A percentile compares a stretch with the other conserved stretches of the same genome.
phyloP scores from a whole-genome alignment of 2,888 invertebrate species.

The Candidula unifasciata region DNA sequence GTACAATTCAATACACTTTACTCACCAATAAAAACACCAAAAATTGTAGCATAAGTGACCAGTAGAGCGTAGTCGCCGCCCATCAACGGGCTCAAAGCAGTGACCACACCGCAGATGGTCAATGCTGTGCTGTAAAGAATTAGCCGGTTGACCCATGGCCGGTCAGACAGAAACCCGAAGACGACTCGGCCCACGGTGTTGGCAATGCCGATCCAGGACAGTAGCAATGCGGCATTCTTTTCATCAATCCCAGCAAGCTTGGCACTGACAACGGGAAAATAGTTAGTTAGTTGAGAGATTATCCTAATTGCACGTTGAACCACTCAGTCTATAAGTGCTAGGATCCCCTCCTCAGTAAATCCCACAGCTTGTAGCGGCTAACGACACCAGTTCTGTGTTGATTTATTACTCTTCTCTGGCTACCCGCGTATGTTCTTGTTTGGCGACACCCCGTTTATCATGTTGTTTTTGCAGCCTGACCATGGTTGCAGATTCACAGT shows the following conservation, averaged over 20 bases:
- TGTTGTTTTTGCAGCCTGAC: too few relatives aligned
- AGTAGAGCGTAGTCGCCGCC: constrained; percentile 83
- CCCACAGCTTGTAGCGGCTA: too few relatives aligned
- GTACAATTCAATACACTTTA: not conserved
- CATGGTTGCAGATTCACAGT: too few relatives aligned
- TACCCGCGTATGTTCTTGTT: too few relatives aligned
- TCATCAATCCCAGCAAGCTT: constrained; percentile 80
- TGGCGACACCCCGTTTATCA: too few relatives aligned
- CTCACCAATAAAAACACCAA: constrained; percentile 92
- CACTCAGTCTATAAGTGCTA: too few relatives aligned
- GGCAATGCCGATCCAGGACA: constrained; percentile 92
- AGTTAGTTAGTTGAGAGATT: too few relatives aligned
- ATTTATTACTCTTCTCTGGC: too few relatives aligned
- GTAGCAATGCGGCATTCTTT: constrained; percentile 83
- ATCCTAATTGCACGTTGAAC: too few relatives aligned
- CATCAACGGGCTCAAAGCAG: constrained; percentile 86
- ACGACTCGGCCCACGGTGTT: constrained; percentile 93
- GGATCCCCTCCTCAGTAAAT: too few relatives aligned
- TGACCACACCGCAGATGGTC: constrained; percentile 91
- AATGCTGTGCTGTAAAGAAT: constrained; percentile 93
- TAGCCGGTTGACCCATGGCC: constrained; percentile 89
- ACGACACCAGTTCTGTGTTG: too few relatives aligned
- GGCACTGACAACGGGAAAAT: constrained; percentile 62
- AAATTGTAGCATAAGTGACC: constrained; percentile 87
- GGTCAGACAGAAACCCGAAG: constrained; percentile 84